These are phyloP conservation scores for Chaetura pelagica DNA, from an alignment of 2,113 vertebrate species.

Conservation along the genomic window DNA sequence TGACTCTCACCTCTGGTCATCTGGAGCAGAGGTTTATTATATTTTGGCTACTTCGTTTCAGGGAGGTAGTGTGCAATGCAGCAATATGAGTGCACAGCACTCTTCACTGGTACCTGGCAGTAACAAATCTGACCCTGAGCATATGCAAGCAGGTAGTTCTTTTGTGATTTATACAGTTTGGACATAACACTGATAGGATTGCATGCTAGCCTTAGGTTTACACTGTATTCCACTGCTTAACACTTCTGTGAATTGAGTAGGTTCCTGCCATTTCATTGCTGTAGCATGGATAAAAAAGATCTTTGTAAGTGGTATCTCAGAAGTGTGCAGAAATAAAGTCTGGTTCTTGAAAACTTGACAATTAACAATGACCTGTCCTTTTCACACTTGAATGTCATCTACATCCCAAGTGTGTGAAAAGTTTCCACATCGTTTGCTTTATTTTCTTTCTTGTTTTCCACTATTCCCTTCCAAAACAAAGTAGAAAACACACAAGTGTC, in stretches of 20 bases:
- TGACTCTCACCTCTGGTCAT: not conserved
- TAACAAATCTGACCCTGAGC: not conserved
- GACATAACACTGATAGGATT: not conserved
- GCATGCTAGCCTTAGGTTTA: not conserved
- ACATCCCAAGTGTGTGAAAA: not conserved
- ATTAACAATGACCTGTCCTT: not conserved
- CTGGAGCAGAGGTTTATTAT: not conserved
- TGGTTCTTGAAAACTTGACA: not conserved
- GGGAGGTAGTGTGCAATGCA: not conserved
- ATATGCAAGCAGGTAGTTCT: not conserved
- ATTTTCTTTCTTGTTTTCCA: not conserved
- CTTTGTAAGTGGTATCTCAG: not conserved
- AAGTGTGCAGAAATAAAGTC: not conserved
- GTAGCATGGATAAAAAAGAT: not conserved
- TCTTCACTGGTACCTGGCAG: not conserved
- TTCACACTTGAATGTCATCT: not conserved
- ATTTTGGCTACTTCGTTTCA: not conserved
- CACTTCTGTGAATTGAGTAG: not conserved
- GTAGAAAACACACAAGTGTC: not conserved
- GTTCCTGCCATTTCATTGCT: not conserved
- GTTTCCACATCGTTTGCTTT: not conserved
- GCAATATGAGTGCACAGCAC: not conserved
- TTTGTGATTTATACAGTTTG: not conserved
- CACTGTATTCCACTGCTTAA: not conserved
- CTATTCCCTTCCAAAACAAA: not conserved